Evolutionary conservation across 2,888 invertebrate species (phyloP).

Genomic region (Athalia circularis): DNA sequence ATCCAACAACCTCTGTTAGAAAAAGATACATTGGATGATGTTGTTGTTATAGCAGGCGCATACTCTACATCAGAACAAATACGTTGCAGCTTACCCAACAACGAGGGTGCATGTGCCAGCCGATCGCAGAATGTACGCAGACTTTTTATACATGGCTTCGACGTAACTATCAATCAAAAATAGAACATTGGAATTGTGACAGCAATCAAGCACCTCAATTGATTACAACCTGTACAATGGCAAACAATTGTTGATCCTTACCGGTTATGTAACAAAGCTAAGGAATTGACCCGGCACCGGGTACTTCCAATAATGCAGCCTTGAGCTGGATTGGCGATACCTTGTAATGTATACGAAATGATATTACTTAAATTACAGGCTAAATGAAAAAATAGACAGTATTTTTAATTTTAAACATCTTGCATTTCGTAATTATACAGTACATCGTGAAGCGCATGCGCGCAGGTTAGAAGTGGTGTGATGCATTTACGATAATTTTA

Average conservation of each 20-base stretch:
- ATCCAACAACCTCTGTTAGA: conserved; percentile 67
- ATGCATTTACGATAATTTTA: conserved; percentile 4
- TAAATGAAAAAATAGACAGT: neutral
- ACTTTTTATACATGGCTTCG: conserved; percentile 30
- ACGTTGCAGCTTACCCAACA: conserved; percentile 63
- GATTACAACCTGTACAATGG: neutral
- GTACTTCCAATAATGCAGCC: conserved; percentile 83
- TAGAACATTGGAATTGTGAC: neutral
- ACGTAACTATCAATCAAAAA: neutral
- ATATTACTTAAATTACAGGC: neutral
- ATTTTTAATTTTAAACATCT: conserved; percentile 24
- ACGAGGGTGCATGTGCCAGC: conserved; percentile 63
- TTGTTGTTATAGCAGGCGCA: neutral
- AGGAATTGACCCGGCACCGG: conserved; percentile 85
- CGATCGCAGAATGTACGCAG: conserved; percentile 62
- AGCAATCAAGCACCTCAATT: neutral
- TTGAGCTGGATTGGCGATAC: conserved; percentile 92
- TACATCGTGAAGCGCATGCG: conserved; percentile 12
- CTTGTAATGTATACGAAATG: conserved; percentile 72
- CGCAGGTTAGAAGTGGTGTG: neutral
- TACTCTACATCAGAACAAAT: conserved; percentile 23
- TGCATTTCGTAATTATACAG: conserved; percentile 13
- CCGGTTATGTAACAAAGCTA: conserved; percentile 79
- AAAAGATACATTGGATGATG: neutral
- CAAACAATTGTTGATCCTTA: neutral